Base-by-base conservation (phyloP, 37 sponge, comb jelly and placozoan species). In the Tethya wilhelma region DNA sequence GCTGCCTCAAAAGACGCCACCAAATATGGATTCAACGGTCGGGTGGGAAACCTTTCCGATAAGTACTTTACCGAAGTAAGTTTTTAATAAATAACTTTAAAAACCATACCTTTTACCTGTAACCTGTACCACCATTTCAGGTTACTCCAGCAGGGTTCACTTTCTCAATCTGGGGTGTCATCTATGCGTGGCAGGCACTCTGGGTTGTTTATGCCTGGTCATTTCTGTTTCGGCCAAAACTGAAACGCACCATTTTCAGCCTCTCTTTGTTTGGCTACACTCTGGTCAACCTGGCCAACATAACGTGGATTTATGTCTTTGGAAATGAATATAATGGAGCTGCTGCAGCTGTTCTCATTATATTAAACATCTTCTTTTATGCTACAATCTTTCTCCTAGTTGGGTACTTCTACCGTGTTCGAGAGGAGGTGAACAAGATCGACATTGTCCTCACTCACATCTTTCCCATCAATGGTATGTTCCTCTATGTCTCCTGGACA, bases 111-210 rank as follows among this genome's bases (percentile, higher is more conserved):
- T 57, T 33, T 17, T 39, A 71, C 25, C 44, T 86, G 2, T 78
- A 79, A 31, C 74, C 79, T 45, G 45, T 44, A n/a, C 76, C n/a
- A 55, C 77, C 29, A 55, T 19, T 42, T 36, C 64, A 88, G 26
- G 59, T 88, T 4, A 88, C 82, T 1, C 88, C 88, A 0, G 77
- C 71, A 1, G 88, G 88, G 0, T 88, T 77, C 78, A 71, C 88
- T 29, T 88, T 88, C 55, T 75, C 82, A 20, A 81, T 88, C 12
- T 88, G 88, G 88, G 88, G 88, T 26, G 46, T 88, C 42, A 81
- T 88, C 38, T 88, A 82, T 71, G 70, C 83, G 2, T 88, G 82
- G 82, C 88, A 88, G 67, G 77, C 56, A 11, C 38, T 88, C 26
- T 88, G 88, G 88, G 19, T 81, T 2, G 5, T 88, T 26, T 88